A percentile compares a stretch with the other conserved stretches of the same genome.
Conservation (phyloP, 2,888 invertebrate species). For the Polymixis lichenea region DNA sequence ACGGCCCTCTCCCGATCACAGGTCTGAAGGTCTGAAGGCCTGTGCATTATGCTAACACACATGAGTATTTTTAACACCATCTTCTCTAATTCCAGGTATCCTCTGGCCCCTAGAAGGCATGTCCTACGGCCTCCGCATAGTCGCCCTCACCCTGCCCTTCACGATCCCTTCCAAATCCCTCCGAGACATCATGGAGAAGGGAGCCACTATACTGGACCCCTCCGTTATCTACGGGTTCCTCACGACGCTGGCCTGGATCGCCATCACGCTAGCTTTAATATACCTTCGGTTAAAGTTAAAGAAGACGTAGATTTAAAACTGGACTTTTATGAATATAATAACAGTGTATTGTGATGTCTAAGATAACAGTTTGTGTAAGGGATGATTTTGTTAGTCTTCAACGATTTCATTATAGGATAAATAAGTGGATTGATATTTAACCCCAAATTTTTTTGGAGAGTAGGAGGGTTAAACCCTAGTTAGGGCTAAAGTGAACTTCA, state of each 20-base stretch:
- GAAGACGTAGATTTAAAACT: constrained; percentile 71
- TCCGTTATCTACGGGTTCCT: constrained; percentile 94
- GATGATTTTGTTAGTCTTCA: neutral
- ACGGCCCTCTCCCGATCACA: no score
- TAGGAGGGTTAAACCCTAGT: no score
- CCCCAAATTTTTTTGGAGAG: no score
- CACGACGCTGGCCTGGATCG: constrained; percentile 92
- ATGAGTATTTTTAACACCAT: no score
- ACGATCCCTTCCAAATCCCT: constrained; percentile 95
- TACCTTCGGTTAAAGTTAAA: constrained; percentile 85
- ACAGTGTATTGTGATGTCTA: neutral
- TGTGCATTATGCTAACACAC: no score
- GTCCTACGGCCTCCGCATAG: constrained; percentile 90
- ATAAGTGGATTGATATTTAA: no score
- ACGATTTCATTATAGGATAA: no score
- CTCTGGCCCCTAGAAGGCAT: constrained; percentile 93
- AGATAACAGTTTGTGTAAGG: neutral
- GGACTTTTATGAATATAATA: neutral
- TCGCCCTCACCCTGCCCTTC: constrained; percentile 94
- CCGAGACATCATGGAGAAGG: constrained; percentile 94
- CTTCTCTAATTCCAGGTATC: constrained; percentile 83
- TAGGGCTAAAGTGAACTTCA: no score
- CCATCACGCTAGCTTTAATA: constrained; percentile 90
- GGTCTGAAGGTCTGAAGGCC: no score
- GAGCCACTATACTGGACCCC: constrained; percentile 92